Conservation (phyloP, 2,888 invertebrate genomes). For the Drosophila testacea region DNA sequence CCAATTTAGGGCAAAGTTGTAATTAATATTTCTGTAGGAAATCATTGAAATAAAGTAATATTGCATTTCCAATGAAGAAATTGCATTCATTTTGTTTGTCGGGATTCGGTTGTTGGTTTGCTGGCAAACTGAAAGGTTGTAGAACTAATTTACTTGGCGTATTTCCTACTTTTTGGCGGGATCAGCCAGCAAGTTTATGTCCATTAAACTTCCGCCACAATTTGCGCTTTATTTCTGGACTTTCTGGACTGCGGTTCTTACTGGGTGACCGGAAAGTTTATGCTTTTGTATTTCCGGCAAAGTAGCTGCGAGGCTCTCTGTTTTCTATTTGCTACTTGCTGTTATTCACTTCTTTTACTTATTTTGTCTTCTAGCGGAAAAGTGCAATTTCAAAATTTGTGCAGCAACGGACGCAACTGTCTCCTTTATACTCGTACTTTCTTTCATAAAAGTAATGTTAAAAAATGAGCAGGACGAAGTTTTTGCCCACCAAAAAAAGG, state of each 20-base stretch:
- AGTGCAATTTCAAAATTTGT: slow-evolving; percentile 77
- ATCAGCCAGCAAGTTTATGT: slow-evolving; percentile 73
- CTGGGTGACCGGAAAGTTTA: slow-evolving; percentile 76
- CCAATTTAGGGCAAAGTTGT: slow-evolving; percentile 39
- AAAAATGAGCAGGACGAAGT: slow-evolving; percentile 62
- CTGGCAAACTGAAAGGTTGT: slow-evolving; percentile 23
- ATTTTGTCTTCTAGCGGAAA: slow-evolving; percentile 64
- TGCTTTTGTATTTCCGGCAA: slow-evolving; percentile 80
- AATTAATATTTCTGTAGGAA: slow-evolving; percentile 53
- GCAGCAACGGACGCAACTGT: slow-evolving; percentile 42
- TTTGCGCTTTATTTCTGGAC: slow-evolving; percentile 64
- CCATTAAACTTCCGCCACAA: slow-evolving; percentile 79
- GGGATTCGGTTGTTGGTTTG: too few species aligned
- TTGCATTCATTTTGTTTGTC: slow-evolving; percentile 19
- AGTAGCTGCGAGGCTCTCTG: slow-evolving; percentile 43
- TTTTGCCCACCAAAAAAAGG: slow-evolving; percentile 44
- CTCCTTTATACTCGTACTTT: slow-evolving; percentile 42
- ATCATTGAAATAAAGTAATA: slow-evolving; percentile 52
- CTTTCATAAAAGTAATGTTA: slow-evolving; percentile 42
- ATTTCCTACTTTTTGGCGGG: slow-evolving; percentile 51
- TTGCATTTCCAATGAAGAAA: slow-evolving; percentile 31
- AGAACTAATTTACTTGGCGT: slow-evolving; percentile 72
- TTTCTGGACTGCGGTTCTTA: slow-evolving; percentile 43
- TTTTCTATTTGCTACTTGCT: slow-evolving; percentile 15
- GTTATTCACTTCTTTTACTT: slow-evolving; percentile 15